Evolutionary conservation across 2,888 invertebrate genomes (phyloP).

Genomic region (Callimorpha dominula): DNA sequence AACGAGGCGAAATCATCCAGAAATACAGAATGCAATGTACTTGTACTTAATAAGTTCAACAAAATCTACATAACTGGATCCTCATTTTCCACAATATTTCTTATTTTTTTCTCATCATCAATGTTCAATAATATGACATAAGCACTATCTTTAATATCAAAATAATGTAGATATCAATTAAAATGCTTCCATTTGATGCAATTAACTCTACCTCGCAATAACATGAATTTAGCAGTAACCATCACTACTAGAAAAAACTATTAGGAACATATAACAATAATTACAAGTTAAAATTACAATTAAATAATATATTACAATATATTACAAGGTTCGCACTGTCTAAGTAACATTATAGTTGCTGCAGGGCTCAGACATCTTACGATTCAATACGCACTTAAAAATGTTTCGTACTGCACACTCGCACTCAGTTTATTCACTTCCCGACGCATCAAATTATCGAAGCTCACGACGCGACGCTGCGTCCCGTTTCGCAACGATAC

Average conservation of each 20-base stretch:
- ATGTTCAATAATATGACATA: constrained; percentile 9
- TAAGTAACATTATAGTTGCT: constrained; percentile 34
- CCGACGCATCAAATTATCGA: constrained; percentile 55
- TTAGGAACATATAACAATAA: constrained; percentile 86
- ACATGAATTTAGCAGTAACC: constrained; percentile 70
- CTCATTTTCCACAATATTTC: constrained; percentile 3
- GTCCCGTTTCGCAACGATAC: constrained; percentile 46
- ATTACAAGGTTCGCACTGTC: constrained; percentile 57
- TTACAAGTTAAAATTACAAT: constrained; percentile 73
- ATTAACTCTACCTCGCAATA: constrained; percentile 61
- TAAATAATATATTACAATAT: constrained; percentile 81
- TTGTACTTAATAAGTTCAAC: constrained; percentile 2
- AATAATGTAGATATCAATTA: constrained; percentile 51
- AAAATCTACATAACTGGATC: not conserved
- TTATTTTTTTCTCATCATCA: constrained; percentile 2
- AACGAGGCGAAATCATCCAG: constrained; percentile 41
- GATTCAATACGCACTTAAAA: constrained; percentile 34
- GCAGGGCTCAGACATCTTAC: constrained; percentile 29
- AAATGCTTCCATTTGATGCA: constrained; percentile 50
- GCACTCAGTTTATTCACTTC: constrained; percentile 58
- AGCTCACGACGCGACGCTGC: constrained; percentile 51
- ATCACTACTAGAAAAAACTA: constrained; percentile 76
- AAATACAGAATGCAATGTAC: constrained; percentile 20
- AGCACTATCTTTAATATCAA: constrained; percentile 36
- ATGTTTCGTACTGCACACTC: constrained; percentile 46